phyloP scores from a whole-genome alignment of 2,888 invertebrate species.

The Ormia ochracea region DNA sequence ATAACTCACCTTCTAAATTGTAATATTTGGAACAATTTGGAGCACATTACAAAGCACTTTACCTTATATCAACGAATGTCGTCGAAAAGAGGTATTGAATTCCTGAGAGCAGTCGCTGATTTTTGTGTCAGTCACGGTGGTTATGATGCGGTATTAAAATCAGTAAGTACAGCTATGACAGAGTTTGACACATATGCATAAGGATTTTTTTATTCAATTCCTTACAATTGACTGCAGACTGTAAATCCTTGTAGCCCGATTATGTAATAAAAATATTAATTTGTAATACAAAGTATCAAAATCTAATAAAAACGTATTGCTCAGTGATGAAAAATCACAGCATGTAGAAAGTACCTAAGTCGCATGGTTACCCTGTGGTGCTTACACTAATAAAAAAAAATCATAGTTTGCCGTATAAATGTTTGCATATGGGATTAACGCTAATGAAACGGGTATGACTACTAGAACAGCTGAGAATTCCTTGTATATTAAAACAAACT shows the following conservation, averaged over 20 bases:
- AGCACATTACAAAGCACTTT: background rate
- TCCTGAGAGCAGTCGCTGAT: conserved; percentile 75
- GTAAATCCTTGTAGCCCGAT: background rate
- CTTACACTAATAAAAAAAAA: background rate
- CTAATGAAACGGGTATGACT: no score
- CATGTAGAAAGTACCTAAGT: background rate
- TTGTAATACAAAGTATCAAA: no score
- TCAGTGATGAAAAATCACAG: background rate
- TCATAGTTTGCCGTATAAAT: background rate
- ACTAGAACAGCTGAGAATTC: no score
- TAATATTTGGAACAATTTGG: background rate
- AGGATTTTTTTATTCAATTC: no score
- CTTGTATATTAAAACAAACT: no score
- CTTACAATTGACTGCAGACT: no score
- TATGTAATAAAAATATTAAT: no score
- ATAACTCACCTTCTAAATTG: conserved; percentile 17
- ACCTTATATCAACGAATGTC: conserved; percentile 64
- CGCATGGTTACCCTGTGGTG: no score
- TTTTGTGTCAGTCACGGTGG: conserved; percentile 66
- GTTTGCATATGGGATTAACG: no score
- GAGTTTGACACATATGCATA: no score
- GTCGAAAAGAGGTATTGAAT: conserved; percentile 70
- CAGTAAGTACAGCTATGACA: conserved; percentile 18
- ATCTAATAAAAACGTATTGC: no score
- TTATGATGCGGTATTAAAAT: conserved; percentile 59